Evolutionary conservation across 1,140 invertebrate species (phyloP).

Genomic region (Bombyx mandarina): DNA sequence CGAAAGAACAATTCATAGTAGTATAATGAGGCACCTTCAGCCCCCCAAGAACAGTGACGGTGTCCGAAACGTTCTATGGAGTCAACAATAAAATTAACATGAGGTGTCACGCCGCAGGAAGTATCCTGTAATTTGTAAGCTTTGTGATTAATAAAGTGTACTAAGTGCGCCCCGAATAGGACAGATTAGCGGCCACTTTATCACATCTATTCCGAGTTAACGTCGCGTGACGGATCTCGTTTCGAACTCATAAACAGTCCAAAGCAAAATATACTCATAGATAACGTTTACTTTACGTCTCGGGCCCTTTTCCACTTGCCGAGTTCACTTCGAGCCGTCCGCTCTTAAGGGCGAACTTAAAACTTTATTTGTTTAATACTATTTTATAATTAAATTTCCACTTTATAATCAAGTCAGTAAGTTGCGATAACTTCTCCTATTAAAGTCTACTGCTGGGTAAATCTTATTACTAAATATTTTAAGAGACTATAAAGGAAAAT

Average conservation of each 20-base stretch:
- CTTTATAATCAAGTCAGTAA: conserved; percentile 43
- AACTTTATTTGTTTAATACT: conserved; percentile 53
- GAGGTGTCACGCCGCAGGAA: conserved; percentile 59
- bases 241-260: conserved; percentile 69
- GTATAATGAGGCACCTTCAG: conserved; percentile 33
- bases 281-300: conserved; percentile 67
- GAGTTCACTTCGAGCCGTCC: conserved; percentile 48
- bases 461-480: too few relatives aligned
- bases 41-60: conserved; percentile 42
- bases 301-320: conserved; percentile 58
- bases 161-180: conserved; percentile 67
- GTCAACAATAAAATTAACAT: conserved; percentile 64
- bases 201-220: conserved; percentile 68
- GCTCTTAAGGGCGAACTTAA: conserved; percentile 42
- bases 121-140: conserved; percentile 66
- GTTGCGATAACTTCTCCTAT: conserved; percentile 16
- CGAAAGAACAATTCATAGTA: conserved; percentile 17
- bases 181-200: conserved; percentile 69
- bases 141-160: conserved; percentile 71
- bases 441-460: too few relatives aligned
- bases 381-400: conserved; percentile 56
- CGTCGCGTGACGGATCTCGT: conserved; percentile 69
- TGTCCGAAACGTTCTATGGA: conserved; percentile 56
- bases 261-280: conserved; percentile 67
- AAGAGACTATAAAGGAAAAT: too few relatives aligned